Evolutionary conservation across 2,888 invertebrate genomes (phyloP).

Genomic region (Anorthoa munda): DNA sequence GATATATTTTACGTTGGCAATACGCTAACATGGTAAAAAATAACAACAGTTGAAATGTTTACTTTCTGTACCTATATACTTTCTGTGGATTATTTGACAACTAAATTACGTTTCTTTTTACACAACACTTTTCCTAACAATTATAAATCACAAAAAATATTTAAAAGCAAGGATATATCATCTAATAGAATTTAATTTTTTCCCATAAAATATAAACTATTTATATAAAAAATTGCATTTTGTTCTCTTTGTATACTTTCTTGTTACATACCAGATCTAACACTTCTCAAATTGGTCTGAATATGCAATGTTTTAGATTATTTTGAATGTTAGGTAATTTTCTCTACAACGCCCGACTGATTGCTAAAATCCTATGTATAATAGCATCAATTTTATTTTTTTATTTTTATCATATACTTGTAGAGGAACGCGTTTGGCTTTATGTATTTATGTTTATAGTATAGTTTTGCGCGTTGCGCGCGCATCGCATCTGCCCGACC

Average conservation of each 20-base stretch:
- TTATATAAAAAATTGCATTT: neutral
- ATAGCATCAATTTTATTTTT: neutral
- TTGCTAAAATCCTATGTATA: neutral
- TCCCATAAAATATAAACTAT: no score
- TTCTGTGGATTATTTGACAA: slow-evolving; percentile 63
- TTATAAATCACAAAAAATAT: neutral
- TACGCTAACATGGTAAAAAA: slow-evolving; percentile 11
- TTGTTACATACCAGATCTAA: neutral
- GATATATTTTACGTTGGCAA: slow-evolving; percentile 30
- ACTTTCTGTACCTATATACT: slow-evolving; percentile 58
- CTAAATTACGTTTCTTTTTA: slow-evolving; percentile 57
- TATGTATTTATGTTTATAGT: slow-evolving; percentile 87
- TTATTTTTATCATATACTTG: slow-evolving; percentile 39
- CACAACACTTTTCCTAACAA: neutral
- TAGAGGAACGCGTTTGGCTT: slow-evolving; percentile 63
- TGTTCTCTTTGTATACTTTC: neutral
- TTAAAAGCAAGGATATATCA: neutral
- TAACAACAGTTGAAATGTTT: slow-evolving; percentile 58
- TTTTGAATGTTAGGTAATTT: neutral
- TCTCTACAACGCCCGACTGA: neutral
- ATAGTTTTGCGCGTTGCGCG: slow-evolving; percentile 90
- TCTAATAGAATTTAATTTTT: no score
- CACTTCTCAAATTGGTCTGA: neutral
- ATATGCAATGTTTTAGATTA: neutral
- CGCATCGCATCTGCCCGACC: slow-evolving; percentile 90